These are phyloP conservation scores for Rambutsinella grinnellia DNA, from an alignment of 2,888 invertebrate genomes.

Conservation along the genomic window DNA sequence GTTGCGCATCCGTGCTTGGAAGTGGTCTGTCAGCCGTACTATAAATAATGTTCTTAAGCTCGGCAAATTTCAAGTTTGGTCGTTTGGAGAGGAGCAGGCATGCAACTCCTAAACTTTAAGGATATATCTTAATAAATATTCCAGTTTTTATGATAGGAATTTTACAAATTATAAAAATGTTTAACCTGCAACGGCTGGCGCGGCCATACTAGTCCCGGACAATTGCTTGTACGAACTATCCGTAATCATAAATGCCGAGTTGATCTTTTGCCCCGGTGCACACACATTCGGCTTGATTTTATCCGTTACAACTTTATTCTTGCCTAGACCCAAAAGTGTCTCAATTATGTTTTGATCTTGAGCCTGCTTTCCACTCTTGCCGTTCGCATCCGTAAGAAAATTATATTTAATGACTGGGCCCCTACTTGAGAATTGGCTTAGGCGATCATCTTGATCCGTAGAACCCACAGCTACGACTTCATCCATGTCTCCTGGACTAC, in stretches of 20 bases:
- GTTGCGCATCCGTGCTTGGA: background rate
- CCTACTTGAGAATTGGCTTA: constrained; percentile 25
- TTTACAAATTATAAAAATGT: too few species aligned
- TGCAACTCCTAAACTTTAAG: too few species aligned
- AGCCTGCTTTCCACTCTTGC: too few species aligned
- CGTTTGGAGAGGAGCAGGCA: constrained; percentile 40
- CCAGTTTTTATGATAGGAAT: too few species aligned
- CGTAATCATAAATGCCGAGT: constrained; percentile 1
- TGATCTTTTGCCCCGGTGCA: constrained; percentile 28
- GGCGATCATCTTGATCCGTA: constrained; percentile 23
- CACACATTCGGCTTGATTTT: background rate
- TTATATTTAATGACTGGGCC: too few species aligned
- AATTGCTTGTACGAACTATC: constrained; percentile 1
- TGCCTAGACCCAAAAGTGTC: background rate
- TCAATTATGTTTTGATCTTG: background rate
- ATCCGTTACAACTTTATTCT: background rate
- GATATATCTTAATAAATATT: too few species aligned
- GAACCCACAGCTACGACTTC: constrained; percentile 21
- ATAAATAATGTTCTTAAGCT: constrained; percentile 24
- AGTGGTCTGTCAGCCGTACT: constrained; percentile 8
- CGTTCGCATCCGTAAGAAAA: too few species aligned
- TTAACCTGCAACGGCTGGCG: constrained; percentile 22
- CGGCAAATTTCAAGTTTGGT: constrained; percentile 14
- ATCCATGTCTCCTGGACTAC: constrained; percentile 24
- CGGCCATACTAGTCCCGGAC: constrained; percentile 44